Percentiles rank a stretch among this genome's conserved stretches.
Conservation (phyloP, 2,888 invertebrate genomes). For the Marronus borbonicus region DNA sequence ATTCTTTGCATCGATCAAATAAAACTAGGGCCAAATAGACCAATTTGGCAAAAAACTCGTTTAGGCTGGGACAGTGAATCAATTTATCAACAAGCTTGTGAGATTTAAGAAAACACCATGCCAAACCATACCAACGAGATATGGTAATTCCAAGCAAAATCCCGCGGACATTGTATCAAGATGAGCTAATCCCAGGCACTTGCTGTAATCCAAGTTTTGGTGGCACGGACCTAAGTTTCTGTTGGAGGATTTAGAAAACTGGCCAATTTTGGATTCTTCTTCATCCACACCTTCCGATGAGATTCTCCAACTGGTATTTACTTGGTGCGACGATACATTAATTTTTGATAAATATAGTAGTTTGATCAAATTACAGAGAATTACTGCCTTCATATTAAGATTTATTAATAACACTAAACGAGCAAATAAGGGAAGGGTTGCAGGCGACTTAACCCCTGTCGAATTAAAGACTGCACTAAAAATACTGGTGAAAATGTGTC, state of each 20-base stretch:
- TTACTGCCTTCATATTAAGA: conserved; percentile 13
- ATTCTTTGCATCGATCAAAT: background rate
- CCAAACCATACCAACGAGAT: conserved; percentile 40
- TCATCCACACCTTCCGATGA: background rate
- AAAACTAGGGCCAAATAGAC: background rate
- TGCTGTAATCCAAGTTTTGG: conserved; percentile 46
- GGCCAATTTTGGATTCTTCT: conserved; percentile 11
- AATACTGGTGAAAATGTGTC: background rate
- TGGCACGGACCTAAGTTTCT: conserved; percentile 44
- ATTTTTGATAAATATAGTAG: conserved; percentile 16
- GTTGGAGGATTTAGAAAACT: conserved; percentile 28
- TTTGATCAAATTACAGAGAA: background rate
- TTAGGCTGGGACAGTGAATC: background rate
- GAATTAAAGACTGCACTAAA: background rate
- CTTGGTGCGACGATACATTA: background rate
- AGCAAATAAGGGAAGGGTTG: background rate
- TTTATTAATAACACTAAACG: background rate
- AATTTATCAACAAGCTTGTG: background rate
- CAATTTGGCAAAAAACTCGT: background rate
- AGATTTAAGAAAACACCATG: conserved; percentile 5
- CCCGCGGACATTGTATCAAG: conserved; percentile 54
- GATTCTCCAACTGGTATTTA: background rate
- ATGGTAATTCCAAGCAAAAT: conserved; percentile 51
- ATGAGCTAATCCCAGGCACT: conserved; percentile 37
- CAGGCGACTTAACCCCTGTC: background rate